Percentiles rank a stretch among this genome's conserved stretches.
These are phyloP conservation scores for Heliconius ismenius DNA, from an alignment of 2,888 invertebrate genomes.

Conservation along the genomic window DNA sequence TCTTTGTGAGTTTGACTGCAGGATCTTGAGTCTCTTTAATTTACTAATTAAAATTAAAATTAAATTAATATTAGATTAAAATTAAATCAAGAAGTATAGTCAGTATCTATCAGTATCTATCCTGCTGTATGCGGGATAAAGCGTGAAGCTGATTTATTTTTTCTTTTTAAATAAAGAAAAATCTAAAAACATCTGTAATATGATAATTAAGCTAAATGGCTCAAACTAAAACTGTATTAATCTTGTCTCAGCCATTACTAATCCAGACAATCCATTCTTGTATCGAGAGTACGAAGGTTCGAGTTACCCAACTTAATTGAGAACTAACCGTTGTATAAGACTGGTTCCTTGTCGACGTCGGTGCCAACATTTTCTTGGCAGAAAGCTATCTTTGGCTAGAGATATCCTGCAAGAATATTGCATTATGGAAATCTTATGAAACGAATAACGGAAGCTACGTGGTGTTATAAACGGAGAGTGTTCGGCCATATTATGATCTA, in stretches of 20 bases:
- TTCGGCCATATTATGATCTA: neutral
- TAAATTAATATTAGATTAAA: too few relatives aligned
- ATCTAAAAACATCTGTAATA: neutral
- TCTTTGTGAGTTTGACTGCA: too few relatives aligned
- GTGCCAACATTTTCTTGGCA: constrained; percentile 66
- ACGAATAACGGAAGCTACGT: constrained; percentile 52
- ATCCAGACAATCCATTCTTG: constrained; percentile 22
- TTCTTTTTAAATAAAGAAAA: neutral
- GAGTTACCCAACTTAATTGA: constrained; percentile 61
- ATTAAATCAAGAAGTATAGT: too few relatives aligned
- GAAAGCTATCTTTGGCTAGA: constrained; percentile 49
- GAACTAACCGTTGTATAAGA: constrained; percentile 56
- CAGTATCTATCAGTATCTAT: too few relatives aligned
- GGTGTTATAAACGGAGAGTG: constrained; percentile 24
- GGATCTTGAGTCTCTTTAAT: too few relatives aligned
- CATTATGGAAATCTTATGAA: constrained; percentile 61
- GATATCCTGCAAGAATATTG: constrained; percentile 37
- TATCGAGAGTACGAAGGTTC: constrained; percentile 27
- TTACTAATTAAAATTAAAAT: too few relatives aligned
- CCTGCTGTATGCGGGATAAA: too few relatives aligned
- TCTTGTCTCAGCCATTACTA: neutral
- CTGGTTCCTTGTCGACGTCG: constrained; percentile 30
- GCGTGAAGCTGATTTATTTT: neutral
- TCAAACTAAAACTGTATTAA: neutral
- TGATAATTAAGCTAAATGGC: neutral